These are phyloP conservation scores for Leptopterna dolabrata DNA, from an alignment of 2,888 invertebrate genomes.

Conservation along the genomic window DNA sequence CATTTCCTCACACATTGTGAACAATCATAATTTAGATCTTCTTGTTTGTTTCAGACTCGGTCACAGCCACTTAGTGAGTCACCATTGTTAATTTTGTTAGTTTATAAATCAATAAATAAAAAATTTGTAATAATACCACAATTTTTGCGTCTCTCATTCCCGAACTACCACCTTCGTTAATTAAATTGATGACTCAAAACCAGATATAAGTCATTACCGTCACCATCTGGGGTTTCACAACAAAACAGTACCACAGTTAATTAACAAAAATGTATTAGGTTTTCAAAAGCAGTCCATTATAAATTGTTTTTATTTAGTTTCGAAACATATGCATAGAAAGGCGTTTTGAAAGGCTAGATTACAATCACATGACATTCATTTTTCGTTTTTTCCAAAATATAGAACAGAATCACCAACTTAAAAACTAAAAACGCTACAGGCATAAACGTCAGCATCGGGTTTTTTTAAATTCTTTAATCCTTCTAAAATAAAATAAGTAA, in stretches of 20 bases:
- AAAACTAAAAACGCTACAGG: background rate
- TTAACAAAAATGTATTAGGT: constrained; percentile 15
- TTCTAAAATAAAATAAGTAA: background rate
- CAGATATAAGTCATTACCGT: too few species aligned
- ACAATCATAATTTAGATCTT: too few species aligned
- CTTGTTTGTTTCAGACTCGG: background rate
- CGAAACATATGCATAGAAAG: background rate
- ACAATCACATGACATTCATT: background rate
- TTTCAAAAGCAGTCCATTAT: constrained; percentile 27
- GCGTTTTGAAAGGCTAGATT: constrained; percentile 12
- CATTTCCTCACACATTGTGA: too few species aligned
- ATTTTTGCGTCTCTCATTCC: too few species aligned
- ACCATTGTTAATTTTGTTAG: background rate
- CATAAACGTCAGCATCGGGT: background rate
- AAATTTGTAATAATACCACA: background rate
- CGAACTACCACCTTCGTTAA: too few species aligned
- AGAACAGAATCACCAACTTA: background rate
- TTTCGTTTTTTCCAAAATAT: background rate
- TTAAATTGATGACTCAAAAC: too few species aligned
- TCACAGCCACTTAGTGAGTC: background rate
- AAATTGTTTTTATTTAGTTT: constrained; percentile 1
- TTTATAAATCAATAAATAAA: background rate
- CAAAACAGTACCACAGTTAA: background rate
- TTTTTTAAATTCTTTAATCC: background rate
- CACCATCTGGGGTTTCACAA: too few species aligned